Percentiles rank a stretch among this genome's conserved stretches.
phyloP scores from a whole-genome alignment of 2,797 vertebrate species.

The Anabas testudineus region DNA sequence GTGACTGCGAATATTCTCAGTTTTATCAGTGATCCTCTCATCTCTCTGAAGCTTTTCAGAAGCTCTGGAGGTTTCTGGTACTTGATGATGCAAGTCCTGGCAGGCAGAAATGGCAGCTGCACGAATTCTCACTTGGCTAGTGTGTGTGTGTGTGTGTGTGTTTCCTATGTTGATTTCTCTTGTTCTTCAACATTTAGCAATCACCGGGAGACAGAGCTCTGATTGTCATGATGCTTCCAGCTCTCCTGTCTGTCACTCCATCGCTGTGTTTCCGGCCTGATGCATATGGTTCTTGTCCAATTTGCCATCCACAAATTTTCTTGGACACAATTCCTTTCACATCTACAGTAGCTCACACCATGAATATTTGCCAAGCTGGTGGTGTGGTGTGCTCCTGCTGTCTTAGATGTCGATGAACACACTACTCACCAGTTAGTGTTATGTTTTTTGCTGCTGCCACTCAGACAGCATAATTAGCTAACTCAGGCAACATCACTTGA shows the following conservation, averaged over 20 bases:
- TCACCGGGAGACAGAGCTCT: slow-evolving; percentile 19
- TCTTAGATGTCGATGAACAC: background rate
- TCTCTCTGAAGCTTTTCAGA: slow-evolving; percentile 38
- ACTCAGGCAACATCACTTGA: background rate
- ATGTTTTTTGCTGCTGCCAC: slow-evolving; percentile 5
- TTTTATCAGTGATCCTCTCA: slow-evolving; percentile 38
- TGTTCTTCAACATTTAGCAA: slow-evolving; percentile 14
- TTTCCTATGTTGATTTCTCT: background rate
- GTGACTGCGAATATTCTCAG: slow-evolving; percentile 35
- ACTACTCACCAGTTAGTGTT: slow-evolving; percentile 6
- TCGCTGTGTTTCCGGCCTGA: slow-evolving; percentile 7
- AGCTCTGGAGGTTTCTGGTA: slow-evolving; percentile 50
- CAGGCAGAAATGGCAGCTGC: slow-evolving; percentile 57
- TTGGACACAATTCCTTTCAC: slow-evolving; percentile 12
- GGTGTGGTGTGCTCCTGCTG: background rate
- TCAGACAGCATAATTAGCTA: background rate
- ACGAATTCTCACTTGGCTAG: slow-evolving; percentile 47
- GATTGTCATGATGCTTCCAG: slow-evolving; percentile 34
- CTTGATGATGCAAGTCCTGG: slow-evolving; percentile 57
- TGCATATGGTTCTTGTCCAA: slow-evolving; percentile 21
- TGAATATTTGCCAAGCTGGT: slow-evolving; percentile 20
- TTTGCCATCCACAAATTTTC: slow-evolving; percentile 18
- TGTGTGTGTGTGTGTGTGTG: too few species aligned
- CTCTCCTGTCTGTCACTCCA: slow-evolving; percentile 19
- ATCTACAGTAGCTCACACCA: background rate